Evolutionary conservation across 2,888 invertebrate species (phyloP), one percentile per base, ranked within the genome.

Genomic region (Aphodius sticticus): DNA sequence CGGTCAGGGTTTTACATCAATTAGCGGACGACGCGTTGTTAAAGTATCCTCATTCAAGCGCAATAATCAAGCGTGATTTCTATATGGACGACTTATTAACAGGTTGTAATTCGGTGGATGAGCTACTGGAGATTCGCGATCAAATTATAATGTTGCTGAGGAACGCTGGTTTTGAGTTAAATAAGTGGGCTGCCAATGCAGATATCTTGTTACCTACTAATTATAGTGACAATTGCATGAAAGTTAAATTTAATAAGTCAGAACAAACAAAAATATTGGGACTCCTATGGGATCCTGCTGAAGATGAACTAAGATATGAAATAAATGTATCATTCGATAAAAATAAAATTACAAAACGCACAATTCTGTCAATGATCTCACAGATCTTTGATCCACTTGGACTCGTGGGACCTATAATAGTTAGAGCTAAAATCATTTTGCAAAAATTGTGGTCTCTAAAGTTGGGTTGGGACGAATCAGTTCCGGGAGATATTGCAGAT

Each of bases 1-100:
- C 85, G 0, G 82, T 82, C 12, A 79, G 83, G 15, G 79, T 81
- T n/a, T 74, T 85, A n/a, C 82, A 80, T 15, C 77, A 83, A 77
- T 75, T 84, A 12, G 84, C 85, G 0, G 69, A 72, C 1, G 77
- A 82, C 6, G 79, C 82, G 69, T 9, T 74, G 76, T 4, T n/a
- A 3, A 79, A 77, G 6, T 83, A 71, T 78, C 84, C 85, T 4
- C 7, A 79, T 6, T 83, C 82, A 15, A 37, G 77, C 6, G 26
- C 75, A 14, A 76, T 76, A 69, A 80, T 82, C 14, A 69, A 76
- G 16, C 53, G 36, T 6, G 79, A 82, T 77, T 82, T 82, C 69
- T 82, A 83, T 69, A 81, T 83, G 1, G 83, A 83, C 74, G 82
- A 82, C 69, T 36, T 82, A 0, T 16, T 83, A 16, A 80, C 82